These are phyloP conservation scores for Spodoptera littoralis DNA, from an alignment of 2,888 invertebrate genomes.

Conservation along the genomic window DNA sequence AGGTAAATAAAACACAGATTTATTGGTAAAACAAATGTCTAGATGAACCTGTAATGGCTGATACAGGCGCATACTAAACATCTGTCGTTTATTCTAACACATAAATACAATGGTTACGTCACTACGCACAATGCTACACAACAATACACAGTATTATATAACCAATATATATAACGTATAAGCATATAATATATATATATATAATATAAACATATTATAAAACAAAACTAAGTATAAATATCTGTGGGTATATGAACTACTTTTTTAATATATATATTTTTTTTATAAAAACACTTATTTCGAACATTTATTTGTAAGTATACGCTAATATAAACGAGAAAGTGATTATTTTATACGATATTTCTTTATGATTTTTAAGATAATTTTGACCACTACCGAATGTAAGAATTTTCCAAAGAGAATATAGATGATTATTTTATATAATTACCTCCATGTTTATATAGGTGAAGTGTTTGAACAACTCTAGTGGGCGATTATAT, in stretches of 20 bases:
- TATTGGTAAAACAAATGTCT: slow-evolving; percentile 73
- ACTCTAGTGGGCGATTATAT: slow-evolving; percentile 7
- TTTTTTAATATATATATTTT: slow-evolving; percentile 64
- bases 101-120: slow-evolving; percentile 56
- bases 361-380: neutral
- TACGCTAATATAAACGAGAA: slow-evolving; percentile 23
- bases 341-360: slow-evolving; percentile 17
- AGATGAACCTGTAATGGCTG: slow-evolving; percentile 85
- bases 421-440: neutral
- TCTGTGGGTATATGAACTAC: slow-evolving; percentile 85
- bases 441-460: neutral
- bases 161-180: slow-evolving; percentile 32
- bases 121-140: slow-evolving; percentile 56
- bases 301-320: slow-evolving; percentile 60
- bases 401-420: slow-evolving; percentile 2
- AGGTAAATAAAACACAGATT: slow-evolving; percentile 54
- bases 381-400: slow-evolving; percentile 23
- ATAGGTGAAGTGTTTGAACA: slow-evolving; percentile 9
- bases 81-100: slow-evolving; percentile 73
- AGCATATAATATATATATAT: slow-evolving; percentile 50
- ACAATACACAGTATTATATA: slow-evolving; percentile 41
- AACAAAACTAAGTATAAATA: slow-evolving; percentile 44
- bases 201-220: slow-evolving; percentile 36
- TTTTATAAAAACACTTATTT: slow-evolving; percentile 83
- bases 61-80: slow-evolving; percentile 76